Evolutionary conservation across 2,113 vertebrate species (phyloP).

Genomic region (Hydrochoerus hydrochaeris): DNA sequence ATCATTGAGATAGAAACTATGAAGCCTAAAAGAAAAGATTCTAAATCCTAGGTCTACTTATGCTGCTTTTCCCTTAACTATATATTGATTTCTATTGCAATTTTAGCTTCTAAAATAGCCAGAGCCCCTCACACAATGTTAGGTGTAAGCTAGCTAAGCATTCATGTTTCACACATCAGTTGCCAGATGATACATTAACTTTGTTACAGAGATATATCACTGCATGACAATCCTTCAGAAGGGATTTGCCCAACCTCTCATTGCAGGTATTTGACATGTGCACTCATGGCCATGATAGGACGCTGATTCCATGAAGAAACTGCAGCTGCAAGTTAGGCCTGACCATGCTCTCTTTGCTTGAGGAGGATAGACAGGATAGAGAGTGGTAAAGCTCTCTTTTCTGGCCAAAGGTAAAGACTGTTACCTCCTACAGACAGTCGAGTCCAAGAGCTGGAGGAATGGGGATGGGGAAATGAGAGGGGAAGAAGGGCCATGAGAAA

Average conservation of each 20-base stretch:
- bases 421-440: neutral
- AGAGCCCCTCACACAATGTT: neutral
- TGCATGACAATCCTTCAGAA: neutral
- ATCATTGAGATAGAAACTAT: neutral
- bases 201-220: neutral
- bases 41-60: neutral
- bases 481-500: neutral
- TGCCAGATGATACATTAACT: neutral
- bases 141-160: neutral
- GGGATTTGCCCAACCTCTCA: neutral
- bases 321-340: neutral
- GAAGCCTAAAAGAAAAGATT: neutral
- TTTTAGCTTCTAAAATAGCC: neutral
- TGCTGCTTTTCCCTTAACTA: neutral
- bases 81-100: neutral
- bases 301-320: neutral
- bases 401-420: neutral
- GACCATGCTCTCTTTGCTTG: neutral
- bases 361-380: neutral
- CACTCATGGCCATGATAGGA: neutral
- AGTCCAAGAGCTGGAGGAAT: neutral
- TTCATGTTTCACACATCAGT: neutral
- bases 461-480: rapidly evolving
- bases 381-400: neutral
- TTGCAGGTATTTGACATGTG: neutral